These are phyloP conservation scores for Vireo altiloquus DNA, from an alignment of 2,113 vertebrate species.

Conservation along the genomic window DNA sequence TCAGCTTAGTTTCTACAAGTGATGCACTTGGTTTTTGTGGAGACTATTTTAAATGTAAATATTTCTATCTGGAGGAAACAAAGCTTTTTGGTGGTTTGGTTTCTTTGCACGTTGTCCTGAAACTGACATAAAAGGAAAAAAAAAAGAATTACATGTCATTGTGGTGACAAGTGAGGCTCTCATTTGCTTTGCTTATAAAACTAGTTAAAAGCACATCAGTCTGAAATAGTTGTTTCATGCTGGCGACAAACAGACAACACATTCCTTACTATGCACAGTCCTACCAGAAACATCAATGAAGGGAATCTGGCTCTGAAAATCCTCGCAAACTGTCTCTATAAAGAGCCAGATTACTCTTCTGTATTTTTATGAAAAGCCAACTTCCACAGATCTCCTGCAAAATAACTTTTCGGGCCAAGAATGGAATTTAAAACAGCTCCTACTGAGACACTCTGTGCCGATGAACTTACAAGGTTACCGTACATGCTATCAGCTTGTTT, in stretches of 20 bases:
- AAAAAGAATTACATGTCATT: background rate
- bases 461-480: constrained; percentile 52
- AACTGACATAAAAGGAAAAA: background rate
- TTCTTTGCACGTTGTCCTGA: background rate
- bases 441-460: constrained; percentile 43
- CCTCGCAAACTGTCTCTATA: background rate
- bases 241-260: background rate
- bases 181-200: background rate
- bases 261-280: background rate
- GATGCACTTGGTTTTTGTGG: background rate
- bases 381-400: constrained; percentile 25
- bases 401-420: constrained; percentile 48
- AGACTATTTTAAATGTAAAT: background rate
- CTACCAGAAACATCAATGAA: background rate
- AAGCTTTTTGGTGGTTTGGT: background rate
- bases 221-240: background rate
- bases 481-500: constrained; percentile 63
- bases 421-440: constrained; percentile 66
- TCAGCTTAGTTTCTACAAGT: background rate
- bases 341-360: background rate
- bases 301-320: background rate
- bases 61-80: constrained; percentile 12
- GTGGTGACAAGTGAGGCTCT: background rate
- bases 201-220: background rate
- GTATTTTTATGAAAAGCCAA: constrained; percentile 14